Percentiles rank a stretch among this genome's conserved stretches.
Evolutionary conservation across 2,113 vertebrate species (phyloP).

Genomic region (Parotia lawesii): DNA sequence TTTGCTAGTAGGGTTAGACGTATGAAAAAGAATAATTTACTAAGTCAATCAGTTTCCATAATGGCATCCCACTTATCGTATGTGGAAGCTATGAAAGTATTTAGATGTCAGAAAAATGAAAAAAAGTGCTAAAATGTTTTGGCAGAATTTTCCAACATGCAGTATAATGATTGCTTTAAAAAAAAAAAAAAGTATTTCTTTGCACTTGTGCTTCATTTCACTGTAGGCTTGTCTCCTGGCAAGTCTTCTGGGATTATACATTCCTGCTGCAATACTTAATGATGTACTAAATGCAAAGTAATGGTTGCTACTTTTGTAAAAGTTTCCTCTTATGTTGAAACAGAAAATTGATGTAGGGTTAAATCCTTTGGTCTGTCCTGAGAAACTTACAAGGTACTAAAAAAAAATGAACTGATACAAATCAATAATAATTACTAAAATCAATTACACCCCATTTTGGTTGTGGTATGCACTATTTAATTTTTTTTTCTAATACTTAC

Average conservation of each 20-base stretch:
- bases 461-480: not conserved
- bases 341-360: not conserved
- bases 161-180: conserved; percentile 45
- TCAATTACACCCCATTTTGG: not conserved
- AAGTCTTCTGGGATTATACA: conserved; percentile 36
- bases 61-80: conserved; percentile 65
- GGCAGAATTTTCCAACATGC: conserved; percentile 61
- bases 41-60: conserved; percentile 66
- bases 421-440: not conserved
- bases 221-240: conserved; percentile 24
- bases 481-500: not conserved
- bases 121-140: conserved; percentile 70
- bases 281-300: conserved; percentile 9
- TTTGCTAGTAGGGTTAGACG: conserved; percentile 39
- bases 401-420: not conserved
- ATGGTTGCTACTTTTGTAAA: not conserved
- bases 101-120: conserved; percentile 66
- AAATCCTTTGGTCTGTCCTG: not conserved
- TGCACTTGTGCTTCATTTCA: conserved; percentile 40
- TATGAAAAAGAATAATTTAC: conserved; percentile 63
- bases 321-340: not conserved
- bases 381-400: not conserved
- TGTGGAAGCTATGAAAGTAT: conserved; percentile 64
- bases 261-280: conserved; percentile 13
- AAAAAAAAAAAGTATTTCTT: conserved; percentile 27